phyloP scores from a whole-genome alignment of 2,888 invertebrate genomes.

The Nemotelus nigrinus region DNA sequence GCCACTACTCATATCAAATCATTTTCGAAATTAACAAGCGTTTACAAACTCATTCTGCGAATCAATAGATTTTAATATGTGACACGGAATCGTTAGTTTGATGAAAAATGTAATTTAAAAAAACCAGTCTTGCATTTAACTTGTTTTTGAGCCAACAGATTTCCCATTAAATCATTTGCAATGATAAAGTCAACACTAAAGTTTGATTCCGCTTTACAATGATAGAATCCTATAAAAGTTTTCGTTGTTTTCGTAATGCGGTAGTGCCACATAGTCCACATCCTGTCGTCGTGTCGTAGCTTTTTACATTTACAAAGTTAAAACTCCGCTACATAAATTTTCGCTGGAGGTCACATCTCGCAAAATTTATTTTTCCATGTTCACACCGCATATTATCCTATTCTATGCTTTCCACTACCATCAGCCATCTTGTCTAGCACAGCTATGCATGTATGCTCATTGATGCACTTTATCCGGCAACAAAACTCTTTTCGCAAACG shows the following conservation, averaged over 20 bases:
- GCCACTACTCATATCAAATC: no score
- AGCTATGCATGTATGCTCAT: not conserved
- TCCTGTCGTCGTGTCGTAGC: slow-evolving; percentile 2
- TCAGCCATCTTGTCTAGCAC: not conserved
- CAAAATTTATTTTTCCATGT: slow-evolving; percentile 35
- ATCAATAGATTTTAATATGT: no score
- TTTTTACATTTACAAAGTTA: slow-evolving; percentile 25
- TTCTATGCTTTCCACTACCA: not conserved
- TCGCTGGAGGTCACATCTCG: slow-evolving; percentile 2
- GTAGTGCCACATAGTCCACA: slow-evolving; percentile 13
- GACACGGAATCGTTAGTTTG: no score
- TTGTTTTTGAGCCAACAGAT: no score
- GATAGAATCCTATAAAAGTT: not conserved
- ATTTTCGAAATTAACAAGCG: no score
- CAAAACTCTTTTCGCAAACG: not conserved
- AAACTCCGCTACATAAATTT: slow-evolving; percentile 26
- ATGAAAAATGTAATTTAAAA: no score
- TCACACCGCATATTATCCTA: slow-evolving; percentile 24
- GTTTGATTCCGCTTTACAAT: not conserved
- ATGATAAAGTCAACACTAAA: slow-evolving; percentile 15
- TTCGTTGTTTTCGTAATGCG: slow-evolving; percentile 7
- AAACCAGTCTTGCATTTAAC: no score
- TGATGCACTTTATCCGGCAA: not conserved
- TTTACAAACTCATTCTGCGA: no score
- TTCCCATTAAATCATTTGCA: slow-evolving; percentile 14